A percentile compares a stretch with the other conserved stretches of the same genome.
Conservation (phyloP, 2,113 vertebrate species). For the Corythoichthys haematopterus region DNA sequence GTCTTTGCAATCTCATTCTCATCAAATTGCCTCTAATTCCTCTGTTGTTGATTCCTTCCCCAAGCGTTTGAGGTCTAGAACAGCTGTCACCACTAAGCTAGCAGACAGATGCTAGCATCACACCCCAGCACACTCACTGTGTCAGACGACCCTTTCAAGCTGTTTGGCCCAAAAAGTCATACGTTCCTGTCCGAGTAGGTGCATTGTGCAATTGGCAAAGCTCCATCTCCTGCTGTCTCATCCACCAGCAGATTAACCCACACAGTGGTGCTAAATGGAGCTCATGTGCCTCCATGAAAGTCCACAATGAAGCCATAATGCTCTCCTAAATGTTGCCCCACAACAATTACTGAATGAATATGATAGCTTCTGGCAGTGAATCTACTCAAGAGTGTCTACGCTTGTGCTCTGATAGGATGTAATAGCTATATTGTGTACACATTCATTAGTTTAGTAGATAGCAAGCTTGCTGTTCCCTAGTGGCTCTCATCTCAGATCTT, state of each 20-base stretch:
- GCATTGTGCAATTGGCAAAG: conserved; percentile 57
- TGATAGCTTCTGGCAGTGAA: conserved; percentile 66
- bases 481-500: too few relatives aligned
- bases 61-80: conserved; percentile 54
- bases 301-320: conserved; percentile 70
- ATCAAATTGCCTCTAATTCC: conserved; percentile 9
- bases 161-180: conserved; percentile 19
- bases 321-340: conserved; percentile 63
- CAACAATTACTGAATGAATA: conserved; percentile 51
- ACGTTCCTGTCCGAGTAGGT: conserved; percentile 48
- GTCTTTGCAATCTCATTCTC: conserved; percentile 58
- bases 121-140: conserved; percentile 50
- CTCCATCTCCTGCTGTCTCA: conserved; percentile 39
- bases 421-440: conserved; percentile 14
- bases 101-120: conserved; percentile 50
- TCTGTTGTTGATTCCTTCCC: conserved; percentile 16
- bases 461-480: too few relatives aligned
- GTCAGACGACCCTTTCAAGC: conserved; percentile 28
- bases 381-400: conserved; percentile 66
- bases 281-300: conserved; percentile 65
- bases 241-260: conserved; percentile 75
- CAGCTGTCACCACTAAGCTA: conserved; percentile 46
- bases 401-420: conserved; percentile 30
- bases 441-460: background rate
- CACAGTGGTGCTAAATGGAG: conserved; percentile 66